A percentile compares a stretch with the other conserved stretches of the same genome.
These are phyloP conservation scores for Colletes latitarsis DNA, from an alignment of 1,140 invertebrate genomes.

Conservation along the genomic window DNA sequence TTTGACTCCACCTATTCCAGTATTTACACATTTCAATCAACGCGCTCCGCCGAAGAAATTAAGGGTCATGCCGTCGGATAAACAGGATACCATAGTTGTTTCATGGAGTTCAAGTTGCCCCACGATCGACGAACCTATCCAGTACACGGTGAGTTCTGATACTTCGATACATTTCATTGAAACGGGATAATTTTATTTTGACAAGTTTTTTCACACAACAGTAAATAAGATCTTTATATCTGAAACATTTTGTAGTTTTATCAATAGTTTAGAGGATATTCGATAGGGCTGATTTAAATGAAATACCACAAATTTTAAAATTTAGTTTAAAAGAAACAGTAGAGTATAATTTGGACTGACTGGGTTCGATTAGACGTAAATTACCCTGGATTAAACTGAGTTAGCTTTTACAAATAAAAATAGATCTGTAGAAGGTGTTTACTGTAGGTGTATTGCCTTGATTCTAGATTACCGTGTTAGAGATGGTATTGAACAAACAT, in stretches of 20 bases:
- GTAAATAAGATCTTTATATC: no score
- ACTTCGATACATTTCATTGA: not conserved
- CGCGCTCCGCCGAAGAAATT: conserved; percentile 84
- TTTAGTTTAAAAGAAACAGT: no score
- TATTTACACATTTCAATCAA: conserved; percentile 85
- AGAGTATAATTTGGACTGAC: no score
- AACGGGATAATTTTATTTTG: no score
- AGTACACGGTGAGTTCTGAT: conserved; percentile 82
- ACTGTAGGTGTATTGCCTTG: no score
- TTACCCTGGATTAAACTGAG: no score
- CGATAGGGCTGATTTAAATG: no score
- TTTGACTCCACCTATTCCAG: conserved; percentile 80
- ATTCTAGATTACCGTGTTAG: conserved; percentile 82
- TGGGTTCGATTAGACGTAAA: no score
- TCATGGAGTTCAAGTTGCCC: conserved; percentile 83
- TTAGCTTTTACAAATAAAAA: not conserved
- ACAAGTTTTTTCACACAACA: no score
- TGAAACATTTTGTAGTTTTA: no score
- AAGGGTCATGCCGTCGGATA: conserved; percentile 76
- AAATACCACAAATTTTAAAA: no score
- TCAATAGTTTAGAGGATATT: no score
- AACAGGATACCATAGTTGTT: conserved; percentile 79
- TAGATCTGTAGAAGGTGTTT: not conserved
- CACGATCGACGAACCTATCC: conserved; percentile 80
- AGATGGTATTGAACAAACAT: conserved; percentile 79